Evolutionary conservation across 1,140 invertebrate species (phyloP).

Genomic region (Zaprionus ghesquierei): DNA sequence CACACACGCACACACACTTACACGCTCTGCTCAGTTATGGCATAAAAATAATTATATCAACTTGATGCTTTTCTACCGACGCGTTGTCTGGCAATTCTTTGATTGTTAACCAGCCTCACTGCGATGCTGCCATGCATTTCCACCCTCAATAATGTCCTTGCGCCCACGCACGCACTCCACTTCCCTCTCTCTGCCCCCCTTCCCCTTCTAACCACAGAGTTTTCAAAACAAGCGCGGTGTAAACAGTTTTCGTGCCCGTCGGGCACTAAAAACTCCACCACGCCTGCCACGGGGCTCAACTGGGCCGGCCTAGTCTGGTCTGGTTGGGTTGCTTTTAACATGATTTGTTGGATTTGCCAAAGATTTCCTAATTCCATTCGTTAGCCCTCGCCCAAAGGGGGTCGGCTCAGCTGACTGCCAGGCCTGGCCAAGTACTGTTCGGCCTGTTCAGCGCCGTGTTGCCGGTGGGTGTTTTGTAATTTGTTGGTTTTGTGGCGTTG

Average conservation of each 20-base stretch:
- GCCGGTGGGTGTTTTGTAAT: constrained; percentile 36
- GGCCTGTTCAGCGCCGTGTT: background rate
- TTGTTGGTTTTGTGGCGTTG: constrained; percentile 43
- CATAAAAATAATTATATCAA: constrained; percentile 82
- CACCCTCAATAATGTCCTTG: constrained; percentile 68
- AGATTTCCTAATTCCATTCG: constrained; percentile 81
- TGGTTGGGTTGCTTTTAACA: constrained; percentile 70
- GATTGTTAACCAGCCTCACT: constrained; percentile 45
- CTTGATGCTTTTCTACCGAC: constrained; percentile 65
- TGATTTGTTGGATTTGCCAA: constrained; percentile 79
- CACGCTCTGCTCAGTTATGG: constrained; percentile 58
- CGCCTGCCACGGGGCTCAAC: too few relatives aligned
- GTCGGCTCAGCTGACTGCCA: constrained; percentile 34
- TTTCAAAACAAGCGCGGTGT: constrained; percentile 71
- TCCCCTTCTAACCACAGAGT: constrained; percentile 58
- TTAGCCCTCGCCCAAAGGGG: constrained; percentile 43
- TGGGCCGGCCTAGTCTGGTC: constrained; percentile 3
- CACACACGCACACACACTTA: constrained; percentile 20
- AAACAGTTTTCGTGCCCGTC: constrained; percentile 59
- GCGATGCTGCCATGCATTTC: constrained; percentile 45
- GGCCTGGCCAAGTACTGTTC: background rate
- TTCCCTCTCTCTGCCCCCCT: background rate
- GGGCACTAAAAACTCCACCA: background rate
- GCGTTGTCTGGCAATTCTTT: constrained; percentile 70
- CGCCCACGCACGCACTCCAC: constrained; percentile 35